A percentile compares a stretch with the other conserved stretches of the same genome.
These are phyloP conservation scores for Atherinomorus stipes DNA, from an alignment of 2,113 vertebrate species.

Conservation along the genomic window DNA sequence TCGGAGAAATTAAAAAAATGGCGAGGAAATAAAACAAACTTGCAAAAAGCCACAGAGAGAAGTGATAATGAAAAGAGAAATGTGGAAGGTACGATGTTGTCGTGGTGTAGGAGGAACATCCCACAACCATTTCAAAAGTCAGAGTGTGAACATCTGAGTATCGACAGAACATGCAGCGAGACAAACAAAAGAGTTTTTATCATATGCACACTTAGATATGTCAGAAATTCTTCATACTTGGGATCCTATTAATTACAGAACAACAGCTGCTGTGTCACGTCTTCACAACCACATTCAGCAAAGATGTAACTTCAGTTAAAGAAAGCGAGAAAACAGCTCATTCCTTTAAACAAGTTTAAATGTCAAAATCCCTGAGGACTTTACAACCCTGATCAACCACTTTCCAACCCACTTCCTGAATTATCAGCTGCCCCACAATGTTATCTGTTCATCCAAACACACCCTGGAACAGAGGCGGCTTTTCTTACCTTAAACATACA, in stretches of 20 bases:
- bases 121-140: conserved; percentile 33
- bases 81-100: background rate
- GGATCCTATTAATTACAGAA: conserved; percentile 12
- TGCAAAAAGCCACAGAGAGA: conserved; percentile 32
- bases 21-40: conserved; percentile 1
- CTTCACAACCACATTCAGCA: background rate
- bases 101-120: conserved; percentile 20
- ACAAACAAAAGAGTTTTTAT: background rate
- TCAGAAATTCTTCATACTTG: conserved; percentile 11
- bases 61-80: conserved; percentile 5
- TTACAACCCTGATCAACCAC: conserved; percentile 36
- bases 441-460: conserved; percentile 55
- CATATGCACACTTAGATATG: background rate
- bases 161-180: background rate
- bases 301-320: background rate
- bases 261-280: background rate
- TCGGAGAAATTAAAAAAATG: background rate
- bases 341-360: conserved; percentile 17
- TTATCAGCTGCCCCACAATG: conserved; percentile 10
- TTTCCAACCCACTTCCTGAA: conserved; percentile 44
- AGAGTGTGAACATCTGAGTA: conserved; percentile 14
- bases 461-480: conserved; percentile 6
- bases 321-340: conserved; percentile 17
- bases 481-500: conserved; percentile 59
- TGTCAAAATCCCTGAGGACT: conserved; percentile 36